A percentile compares a stretch with the other conserved stretches of the same genome.
Evolutionary conservation across 2,888 invertebrate species (phyloP).

Genomic region (Cosmia pyralina): DNA sequence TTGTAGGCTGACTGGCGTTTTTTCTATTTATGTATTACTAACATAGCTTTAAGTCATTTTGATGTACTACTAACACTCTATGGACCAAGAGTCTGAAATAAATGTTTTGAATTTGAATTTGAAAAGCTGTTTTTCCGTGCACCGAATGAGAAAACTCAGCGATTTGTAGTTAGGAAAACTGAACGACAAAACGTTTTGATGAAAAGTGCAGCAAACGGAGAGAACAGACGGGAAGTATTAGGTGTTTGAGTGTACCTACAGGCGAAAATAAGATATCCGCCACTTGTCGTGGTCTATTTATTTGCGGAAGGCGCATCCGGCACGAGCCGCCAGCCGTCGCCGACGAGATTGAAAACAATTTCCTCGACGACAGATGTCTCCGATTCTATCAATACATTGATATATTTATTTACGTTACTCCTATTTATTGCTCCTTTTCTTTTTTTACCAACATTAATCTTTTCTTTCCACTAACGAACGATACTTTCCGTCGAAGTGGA

Average conservation of each 20-base stretch:
- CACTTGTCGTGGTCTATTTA: slow-evolving; percentile 54
- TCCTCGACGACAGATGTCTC: slow-evolving; percentile 62
- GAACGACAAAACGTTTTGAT: not conserved
- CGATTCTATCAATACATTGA: slow-evolving; percentile 55
- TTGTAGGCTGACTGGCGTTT: no score
- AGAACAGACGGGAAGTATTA: not conserved
- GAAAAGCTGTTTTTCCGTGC: slow-evolving; percentile 11
- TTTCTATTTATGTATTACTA: no score
- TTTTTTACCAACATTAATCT: slow-evolving; percentile 54
- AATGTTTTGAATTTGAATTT: no score
- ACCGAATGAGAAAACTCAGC: slow-evolving; percentile 11
- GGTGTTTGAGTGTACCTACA: slow-evolving; percentile 7
- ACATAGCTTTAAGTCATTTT: no score
- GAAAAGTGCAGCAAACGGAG: slow-evolving; percentile 1
- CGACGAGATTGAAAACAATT: slow-evolving; percentile 63
- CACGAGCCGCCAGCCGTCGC: slow-evolving; percentile 28
- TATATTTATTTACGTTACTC: slow-evolving; percentile 57
- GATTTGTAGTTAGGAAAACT: not conserved
- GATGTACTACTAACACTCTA: no score
- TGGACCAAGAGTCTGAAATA: no score
- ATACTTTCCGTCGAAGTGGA: slow-evolving; percentile 41
- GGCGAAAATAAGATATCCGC: slow-evolving; percentile 35
- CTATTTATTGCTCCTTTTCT: slow-evolving; percentile 48
- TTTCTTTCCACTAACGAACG: slow-evolving; percentile 55
- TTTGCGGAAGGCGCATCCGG: slow-evolving; percentile 63